Percentiles rank a stretch among this genome's conserved stretches.
Conservation (phyloP, 2,888 invertebrate species). For the Furcula furcula region DNA sequence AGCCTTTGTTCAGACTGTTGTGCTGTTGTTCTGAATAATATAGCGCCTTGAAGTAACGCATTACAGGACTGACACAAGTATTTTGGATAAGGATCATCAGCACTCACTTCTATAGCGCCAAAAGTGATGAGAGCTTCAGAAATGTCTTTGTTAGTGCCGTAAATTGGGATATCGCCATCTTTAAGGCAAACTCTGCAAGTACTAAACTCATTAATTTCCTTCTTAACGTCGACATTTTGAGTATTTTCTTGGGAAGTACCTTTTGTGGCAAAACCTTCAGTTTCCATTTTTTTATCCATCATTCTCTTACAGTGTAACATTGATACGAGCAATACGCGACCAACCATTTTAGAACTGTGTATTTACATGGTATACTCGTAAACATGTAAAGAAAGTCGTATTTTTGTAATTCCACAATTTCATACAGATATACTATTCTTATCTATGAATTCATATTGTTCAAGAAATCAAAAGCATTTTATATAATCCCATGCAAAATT, state of each 20-base stretch:
- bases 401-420: too few species aligned
- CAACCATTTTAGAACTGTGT: slow-evolving; percentile 39
- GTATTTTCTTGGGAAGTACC: slow-evolving; percentile 5
- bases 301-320: slow-evolving; percentile 48
- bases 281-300: slow-evolving; percentile 6
- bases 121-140: slow-evolving; percentile 45
- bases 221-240: slow-evolving; percentile 14
- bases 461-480: too few species aligned
- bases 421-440: too few species aligned
- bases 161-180: slow-evolving; percentile 59
- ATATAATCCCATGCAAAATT: too few species aligned
- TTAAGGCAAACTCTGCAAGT: slow-evolving; percentile 65
- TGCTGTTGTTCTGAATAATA: slow-evolving; percentile 63
- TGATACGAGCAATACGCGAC: slow-evolving; percentile 45
- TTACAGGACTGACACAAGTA: slow-evolving; percentile 56
- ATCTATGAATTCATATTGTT: too few species aligned
- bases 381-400: too few species aligned
- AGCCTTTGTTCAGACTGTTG: slow-evolving; percentile 51
- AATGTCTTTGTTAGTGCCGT: slow-evolving; percentile 38
- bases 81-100: slow-evolving; percentile 57
- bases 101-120: slow-evolving; percentile 46
- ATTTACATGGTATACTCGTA: too few species aligned
- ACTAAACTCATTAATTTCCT: slow-evolving; percentile 20
- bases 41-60: slow-evolving; percentile 55
- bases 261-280: not conserved